Conservation (phyloP, 2,113 vertebrate species). For the Labrus mixtus region DNA sequence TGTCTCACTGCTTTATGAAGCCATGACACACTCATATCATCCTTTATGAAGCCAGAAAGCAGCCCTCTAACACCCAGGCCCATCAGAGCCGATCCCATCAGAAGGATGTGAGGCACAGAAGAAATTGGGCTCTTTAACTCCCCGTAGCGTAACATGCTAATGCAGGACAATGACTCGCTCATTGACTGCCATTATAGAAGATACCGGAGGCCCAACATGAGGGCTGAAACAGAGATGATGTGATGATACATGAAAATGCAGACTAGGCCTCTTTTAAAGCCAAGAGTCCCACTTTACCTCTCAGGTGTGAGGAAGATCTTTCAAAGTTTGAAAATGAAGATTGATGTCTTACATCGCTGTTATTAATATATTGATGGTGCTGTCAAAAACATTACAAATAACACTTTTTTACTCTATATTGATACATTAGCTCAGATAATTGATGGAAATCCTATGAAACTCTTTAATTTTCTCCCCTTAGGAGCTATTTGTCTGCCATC, state of each 20-base stretch:
- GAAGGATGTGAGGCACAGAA: conserved; percentile 62
- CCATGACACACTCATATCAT: conserved; percentile 64
- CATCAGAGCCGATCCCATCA: conserved; percentile 69
- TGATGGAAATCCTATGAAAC: conserved; percentile 77
- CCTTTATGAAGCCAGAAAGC: conserved; percentile 64
- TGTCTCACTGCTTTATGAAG: conserved; percentile 66
- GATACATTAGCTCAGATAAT: conserved; percentile 78
- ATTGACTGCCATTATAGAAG: conserved; percentile 69
- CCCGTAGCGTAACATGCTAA: conserved; percentile 76
- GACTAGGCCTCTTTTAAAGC: not conserved
- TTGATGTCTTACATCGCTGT: conserved; percentile 61
- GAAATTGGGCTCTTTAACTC: conserved; percentile 73
- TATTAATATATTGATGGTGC: conserved; percentile 82
- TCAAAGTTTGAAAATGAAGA: conserved; percentile 74
- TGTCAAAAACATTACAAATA: conserved; percentile 76
- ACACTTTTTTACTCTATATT: conserved; percentile 64
- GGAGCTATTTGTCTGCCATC: conserved; percentile 78
- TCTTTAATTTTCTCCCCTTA: conserved; percentile 64
- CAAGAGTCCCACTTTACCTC: conserved; percentile 10
- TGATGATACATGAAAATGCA: conserved; percentile 53
- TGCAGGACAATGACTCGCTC: conserved; percentile 74
- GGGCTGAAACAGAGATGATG: conserved; percentile 57
- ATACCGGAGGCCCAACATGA: conserved; percentile 56
- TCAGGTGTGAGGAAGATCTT: conserved; percentile 38
- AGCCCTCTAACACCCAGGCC: conserved; percentile 56